Evolutionary conservation across 2,888 invertebrate species (phyloP), one percentile per base, ranked within the genome.

Genomic region (Apamea crenata): DNA sequence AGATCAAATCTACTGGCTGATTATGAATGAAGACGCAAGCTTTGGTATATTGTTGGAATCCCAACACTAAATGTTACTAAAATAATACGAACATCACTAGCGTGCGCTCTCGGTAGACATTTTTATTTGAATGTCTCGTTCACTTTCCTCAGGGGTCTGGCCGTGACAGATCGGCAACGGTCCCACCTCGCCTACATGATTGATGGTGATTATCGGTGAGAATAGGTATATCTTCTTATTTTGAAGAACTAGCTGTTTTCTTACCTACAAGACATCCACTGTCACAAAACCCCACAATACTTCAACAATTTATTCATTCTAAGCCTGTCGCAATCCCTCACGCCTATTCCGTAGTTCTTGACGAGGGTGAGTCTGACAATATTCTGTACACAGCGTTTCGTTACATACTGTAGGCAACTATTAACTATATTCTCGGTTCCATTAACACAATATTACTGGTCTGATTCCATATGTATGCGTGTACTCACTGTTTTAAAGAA

Each of bases 311-410:
- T 83, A 68, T 79, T 77, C 2, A 73, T 78, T 75, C 50, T 53
- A 53, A 75, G 61, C 36, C 67, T 75, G 76, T 78, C 61, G 70
- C 63, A 29, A 68, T 53, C 47, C 40, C 40, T 75, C 29, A 25
- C 36, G 16, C 36, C 50, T 68, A 61, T 76, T 29, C n/a, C 5
- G 66, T 69, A 73, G 25, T 47, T 78, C 5, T 75, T 86, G 84
- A 84, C 74, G 80, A 86, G 80, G 82, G 86, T 80, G 65, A 59
- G 32, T n/a, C 36, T 36, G 36, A 68, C 65, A 76, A 68, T 66
- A 78, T 66, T 74, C 67, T 69, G 61, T 71, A 76, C 65, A 72
- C 63, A 72, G 44, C 61, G 40, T 77, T 71, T n/a, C 47, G 21
- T 65, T 63, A 77, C 25, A 36, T 47, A 65, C 36, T 67, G 21